phyloP scores from a whole-genome alignment of 2,113 vertebrate genomes.

The Micronycteris hirsuta region DNA sequence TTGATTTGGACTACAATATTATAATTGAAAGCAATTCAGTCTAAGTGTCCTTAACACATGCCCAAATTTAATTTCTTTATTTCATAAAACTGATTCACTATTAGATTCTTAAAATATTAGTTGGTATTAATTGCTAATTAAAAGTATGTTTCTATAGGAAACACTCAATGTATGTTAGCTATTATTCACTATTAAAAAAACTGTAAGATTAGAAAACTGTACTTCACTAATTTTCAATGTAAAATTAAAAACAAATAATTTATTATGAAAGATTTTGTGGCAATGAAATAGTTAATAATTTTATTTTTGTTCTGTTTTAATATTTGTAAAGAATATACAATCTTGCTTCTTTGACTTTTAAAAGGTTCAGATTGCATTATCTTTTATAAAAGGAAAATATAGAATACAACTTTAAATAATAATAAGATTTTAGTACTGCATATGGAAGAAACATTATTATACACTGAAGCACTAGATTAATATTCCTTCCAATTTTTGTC shows the following conservation, averaged over 20 bases:
- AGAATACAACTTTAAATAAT: background rate
- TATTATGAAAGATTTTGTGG: background rate
- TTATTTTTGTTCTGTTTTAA: background rate
- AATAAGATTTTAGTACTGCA: background rate
- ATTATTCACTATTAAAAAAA: background rate
- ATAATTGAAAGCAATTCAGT: background rate
- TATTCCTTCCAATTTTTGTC: background rate
- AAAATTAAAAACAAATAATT: background rate
- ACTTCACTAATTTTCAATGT: background rate
- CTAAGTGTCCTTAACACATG: background rate
- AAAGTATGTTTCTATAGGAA: background rate
- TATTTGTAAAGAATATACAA: slow-evolving; percentile 3
- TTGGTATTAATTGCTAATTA: background rate
- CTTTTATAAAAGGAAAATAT: background rate
- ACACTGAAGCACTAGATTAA: background rate
- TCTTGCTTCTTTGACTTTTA: background rate
- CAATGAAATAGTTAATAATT: background rate
- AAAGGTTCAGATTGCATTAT: background rate
- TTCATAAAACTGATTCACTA: background rate
- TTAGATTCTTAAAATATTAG: background rate
- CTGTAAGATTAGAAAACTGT: background rate
- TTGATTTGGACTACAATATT: background rate
- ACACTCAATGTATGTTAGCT: background rate
- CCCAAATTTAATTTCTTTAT: background rate
- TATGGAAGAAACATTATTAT: background rate